phyloP scores from a whole-genome alignment of 2,113 vertebrate species.

The Haemorhous mexicanus region DNA sequence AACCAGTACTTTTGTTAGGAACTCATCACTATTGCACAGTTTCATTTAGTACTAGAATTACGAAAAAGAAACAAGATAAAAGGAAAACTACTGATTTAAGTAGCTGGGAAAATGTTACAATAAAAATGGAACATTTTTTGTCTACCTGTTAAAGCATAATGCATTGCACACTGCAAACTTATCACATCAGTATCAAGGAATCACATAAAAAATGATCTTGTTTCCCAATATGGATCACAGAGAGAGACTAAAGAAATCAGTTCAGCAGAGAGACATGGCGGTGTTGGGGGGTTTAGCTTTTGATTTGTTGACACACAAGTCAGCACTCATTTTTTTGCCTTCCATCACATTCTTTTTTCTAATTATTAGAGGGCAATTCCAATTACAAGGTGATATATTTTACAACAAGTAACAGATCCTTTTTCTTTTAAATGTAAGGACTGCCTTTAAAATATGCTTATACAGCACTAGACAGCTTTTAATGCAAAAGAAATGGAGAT shows the following conservation, averaged over 20 bases:
- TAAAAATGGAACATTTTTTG: neutral
- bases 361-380: neutral
- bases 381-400: neutral
- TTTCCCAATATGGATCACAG: neutral
- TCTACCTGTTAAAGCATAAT: neutral
- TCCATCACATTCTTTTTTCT: neutral
- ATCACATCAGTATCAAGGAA: neutral
- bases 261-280: neutral
- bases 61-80: neutral
- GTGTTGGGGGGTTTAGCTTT: fast-evolving
- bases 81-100: neutral
- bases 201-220: neutral
- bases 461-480: neutral
- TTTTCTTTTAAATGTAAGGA: neutral
- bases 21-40: neutral
- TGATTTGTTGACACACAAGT: neutral
- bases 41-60: neutral
- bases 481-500: neutral
- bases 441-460: neutral
- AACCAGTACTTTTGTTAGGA: neutral
- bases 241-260: neutral
- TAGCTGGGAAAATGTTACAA: neutral
- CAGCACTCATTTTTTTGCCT: neutral
- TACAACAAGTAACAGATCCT: neutral
- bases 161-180: neutral